phyloP scores from a whole-genome alignment of 2,797 vertebrate species.

The Gila robusta region DNA sequence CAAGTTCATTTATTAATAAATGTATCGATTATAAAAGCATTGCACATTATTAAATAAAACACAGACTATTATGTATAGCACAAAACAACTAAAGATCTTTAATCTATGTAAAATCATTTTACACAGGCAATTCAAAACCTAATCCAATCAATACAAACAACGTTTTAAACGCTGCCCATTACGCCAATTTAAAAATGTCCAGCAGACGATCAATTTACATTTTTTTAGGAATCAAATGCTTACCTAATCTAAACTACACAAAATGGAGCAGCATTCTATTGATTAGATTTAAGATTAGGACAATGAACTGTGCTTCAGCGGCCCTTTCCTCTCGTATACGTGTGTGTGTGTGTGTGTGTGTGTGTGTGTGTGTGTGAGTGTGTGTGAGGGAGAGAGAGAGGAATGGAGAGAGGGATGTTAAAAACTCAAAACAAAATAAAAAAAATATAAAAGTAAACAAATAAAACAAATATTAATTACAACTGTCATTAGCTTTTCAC shows the following conservation, averaged over 20 bases:
- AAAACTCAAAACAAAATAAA: not conserved
- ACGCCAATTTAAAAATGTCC: constrained; percentile 81
- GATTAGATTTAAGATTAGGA: constrained; percentile 79
- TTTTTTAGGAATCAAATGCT: constrained; percentile 82
- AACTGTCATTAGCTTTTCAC: not conserved
- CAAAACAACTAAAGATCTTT: constrained; percentile 50
- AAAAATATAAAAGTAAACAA: not conserved
- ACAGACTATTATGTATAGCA: constrained; percentile 37
- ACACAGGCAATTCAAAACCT: constrained; percentile 72
- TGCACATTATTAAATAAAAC: constrained; percentile 18
- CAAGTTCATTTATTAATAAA: not conserved
- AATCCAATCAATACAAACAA: constrained; percentile 85
- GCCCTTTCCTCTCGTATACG: constrained; percentile 49
- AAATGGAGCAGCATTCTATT: constrained; percentile 81
- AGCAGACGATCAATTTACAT: constrained; percentile 83
- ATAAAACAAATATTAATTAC: not conserved
- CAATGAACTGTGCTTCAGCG: constrained; percentile 67
- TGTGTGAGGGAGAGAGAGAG: not conserved
- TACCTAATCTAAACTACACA: constrained; percentile 81
- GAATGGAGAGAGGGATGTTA: no score
- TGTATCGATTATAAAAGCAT: constrained; percentile 1
- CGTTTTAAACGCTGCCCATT: constrained; percentile 82
- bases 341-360: constrained; percentile 33
- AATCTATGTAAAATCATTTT: constrained; percentile 74
- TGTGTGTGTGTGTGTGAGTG: not conserved